Evolutionary conservation across 2,797 vertebrate genomes (phyloP).

Genomic region (Taeniopygia guttata): DNA sequence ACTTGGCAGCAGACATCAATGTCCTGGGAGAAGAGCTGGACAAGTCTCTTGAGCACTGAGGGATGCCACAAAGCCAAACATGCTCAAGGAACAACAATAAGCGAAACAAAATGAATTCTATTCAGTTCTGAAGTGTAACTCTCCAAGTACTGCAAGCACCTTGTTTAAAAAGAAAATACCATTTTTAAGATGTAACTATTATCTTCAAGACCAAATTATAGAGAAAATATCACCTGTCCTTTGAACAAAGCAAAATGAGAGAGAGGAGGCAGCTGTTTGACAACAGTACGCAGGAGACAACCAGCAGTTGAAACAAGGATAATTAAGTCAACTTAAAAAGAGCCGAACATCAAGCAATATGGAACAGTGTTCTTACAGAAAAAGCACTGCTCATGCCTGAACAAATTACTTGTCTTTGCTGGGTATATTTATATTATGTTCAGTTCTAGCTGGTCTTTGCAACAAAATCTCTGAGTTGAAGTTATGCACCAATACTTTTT

Average conservation of each 20-base stretch:
- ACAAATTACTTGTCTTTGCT: neutral
- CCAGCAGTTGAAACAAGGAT: slow-evolving; percentile 22
- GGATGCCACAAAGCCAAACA: neutral
- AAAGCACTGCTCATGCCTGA: neutral
- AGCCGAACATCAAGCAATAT: neutral
- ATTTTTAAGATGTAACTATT: neutral
- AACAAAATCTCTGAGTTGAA: neutral
- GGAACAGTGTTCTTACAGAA: neutral
- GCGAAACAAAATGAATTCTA: neutral
- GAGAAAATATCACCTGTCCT: slow-evolving; percentile 1
- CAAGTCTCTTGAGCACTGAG: neutral
- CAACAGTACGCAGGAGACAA: neutral
- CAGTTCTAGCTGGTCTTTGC: neutral
- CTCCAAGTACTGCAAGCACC: neutral
- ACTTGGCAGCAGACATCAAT: neutral
- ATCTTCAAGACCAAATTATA: slow-evolving; percentile 9
- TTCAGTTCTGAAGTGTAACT: neutral
- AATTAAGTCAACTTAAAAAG: neutral
- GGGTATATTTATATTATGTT: neutral
- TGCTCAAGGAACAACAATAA: neutral
- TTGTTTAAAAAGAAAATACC: neutral
- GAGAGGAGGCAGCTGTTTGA: neutral
- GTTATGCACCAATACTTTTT: neutral
- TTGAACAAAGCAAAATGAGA: neutral
- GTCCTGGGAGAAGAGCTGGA: neutral